These are phyloP conservation scores for Poecilia latipinna DNA, from an alignment of 2,113 vertebrate species.

Conservation along the genomic window DNA sequence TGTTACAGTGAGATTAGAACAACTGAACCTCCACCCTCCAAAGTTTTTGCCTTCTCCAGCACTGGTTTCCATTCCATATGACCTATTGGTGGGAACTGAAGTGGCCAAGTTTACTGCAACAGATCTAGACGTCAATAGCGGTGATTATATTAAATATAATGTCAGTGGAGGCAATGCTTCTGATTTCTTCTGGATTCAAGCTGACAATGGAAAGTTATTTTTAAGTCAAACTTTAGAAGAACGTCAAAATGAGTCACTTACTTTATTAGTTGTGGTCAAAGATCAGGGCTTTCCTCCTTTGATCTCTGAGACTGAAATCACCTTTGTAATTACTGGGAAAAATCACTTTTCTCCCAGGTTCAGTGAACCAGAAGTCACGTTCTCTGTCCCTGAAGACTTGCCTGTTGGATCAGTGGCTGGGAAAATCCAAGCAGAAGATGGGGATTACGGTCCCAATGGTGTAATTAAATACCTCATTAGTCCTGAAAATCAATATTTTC, in stretches of 20 bases:
- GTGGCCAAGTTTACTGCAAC: constrained; percentile 70
- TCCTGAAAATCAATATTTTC: constrained; percentile 45
- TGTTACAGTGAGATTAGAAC: constrained; percentile 69
- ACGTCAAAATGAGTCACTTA: constrained; percentile 49
- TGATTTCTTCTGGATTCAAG: constrained; percentile 72
- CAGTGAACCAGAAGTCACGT: constrained; percentile 42
- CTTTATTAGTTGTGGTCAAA: constrained; percentile 63
- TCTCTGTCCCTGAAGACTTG: constrained; percentile 78
- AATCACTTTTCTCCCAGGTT: constrained; percentile 77
- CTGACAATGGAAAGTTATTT: constrained; percentile 64
- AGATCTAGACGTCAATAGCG: constrained; percentile 69
- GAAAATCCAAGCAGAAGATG: constrained; percentile 74
- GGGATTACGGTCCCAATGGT: constrained; percentile 76
- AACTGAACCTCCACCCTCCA: constrained; percentile 73
- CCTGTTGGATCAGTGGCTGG: constrained; percentile 74
- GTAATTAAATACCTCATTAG: constrained; percentile 66
- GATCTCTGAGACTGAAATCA: constrained; percentile 65
- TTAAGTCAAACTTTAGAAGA: constrained; percentile 59
- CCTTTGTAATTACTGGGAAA: constrained; percentile 70
- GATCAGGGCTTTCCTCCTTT: constrained; percentile 74
- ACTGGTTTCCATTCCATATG: constrained; percentile 68
- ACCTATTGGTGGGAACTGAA: constrained; percentile 66
- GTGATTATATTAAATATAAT: constrained; percentile 59
- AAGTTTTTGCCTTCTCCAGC: constrained; percentile 62
- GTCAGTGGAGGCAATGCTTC: constrained; percentile 75